Evolutionary conservation across 2,113 vertebrate genomes (phyloP), one percentile per base, ranked within the genome.

Genomic region (Rhinolophus ferrumequinum): DNA sequence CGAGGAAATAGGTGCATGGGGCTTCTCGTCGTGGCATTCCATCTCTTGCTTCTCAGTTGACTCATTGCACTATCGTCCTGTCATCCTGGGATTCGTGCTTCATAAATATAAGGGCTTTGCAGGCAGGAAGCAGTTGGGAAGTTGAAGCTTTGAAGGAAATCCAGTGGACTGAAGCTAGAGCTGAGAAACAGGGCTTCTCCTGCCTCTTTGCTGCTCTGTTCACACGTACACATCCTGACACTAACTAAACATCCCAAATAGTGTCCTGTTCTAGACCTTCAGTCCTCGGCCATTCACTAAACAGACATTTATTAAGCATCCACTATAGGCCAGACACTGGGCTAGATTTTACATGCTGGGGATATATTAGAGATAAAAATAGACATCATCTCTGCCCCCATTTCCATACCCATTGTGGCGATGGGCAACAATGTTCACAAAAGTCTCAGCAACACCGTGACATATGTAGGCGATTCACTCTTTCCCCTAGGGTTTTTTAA

Each of bases 21-120:
- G 47, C 41, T 72, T 70, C 62, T 96, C 2, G 0, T 54, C 52
- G n/a, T 7, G 16, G 72, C 8, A 0, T 52, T 28, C 24, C 28
- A 14, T 62, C 7, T 76, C 35, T 26, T 93, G 13, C 47, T 58
- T 66, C 84, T 88, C 4, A 0, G 35, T 38, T 5, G 54, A 35
- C 41, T 77, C 13, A 6, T 1, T 3, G 6, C 0, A 2, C 1
- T 26, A 30, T 62, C 0, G 0, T 86, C 70, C 56, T 67, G 62
- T 16, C n/a, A 56, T 73, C 72, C 67, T 52, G 77, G 85, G n/a
- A 24, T 50, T 33, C 38, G 64, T 60, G 50, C 38, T 88, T 56
- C 1, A 0, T 33, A 19, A n/a, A 11, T 8, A 6, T 1, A 24
- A 88, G 69, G 22, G 66, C 28, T 86, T 50, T 67, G 38, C 82